Conservation (phyloP, 2,113 vertebrate genomes). For the Gobius niger region DNA sequence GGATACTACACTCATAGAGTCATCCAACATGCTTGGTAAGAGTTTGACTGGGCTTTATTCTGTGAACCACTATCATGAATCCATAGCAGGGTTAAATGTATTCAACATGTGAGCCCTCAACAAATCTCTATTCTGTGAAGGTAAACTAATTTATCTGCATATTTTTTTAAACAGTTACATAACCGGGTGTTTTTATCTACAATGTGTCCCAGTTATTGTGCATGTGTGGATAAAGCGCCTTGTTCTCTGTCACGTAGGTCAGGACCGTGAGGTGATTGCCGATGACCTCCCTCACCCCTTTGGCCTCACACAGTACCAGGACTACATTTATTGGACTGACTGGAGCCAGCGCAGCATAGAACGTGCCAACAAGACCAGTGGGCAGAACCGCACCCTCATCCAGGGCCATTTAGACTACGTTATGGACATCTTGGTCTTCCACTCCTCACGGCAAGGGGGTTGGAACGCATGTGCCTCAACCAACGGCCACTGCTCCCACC, state of each 20-base stretch:
- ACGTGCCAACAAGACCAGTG: slow-evolving; percentile 94
- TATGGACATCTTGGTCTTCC: slow-evolving; percentile 98
- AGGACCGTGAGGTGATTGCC: slow-evolving; percentile 92
- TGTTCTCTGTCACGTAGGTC: slow-evolving; percentile 68
- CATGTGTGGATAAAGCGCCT: background rate
- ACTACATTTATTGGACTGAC: slow-evolving; percentile 99
- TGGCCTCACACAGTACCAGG: slow-evolving; percentile 95
- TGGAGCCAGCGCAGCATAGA: slow-evolving; percentile 98
- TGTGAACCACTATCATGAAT: background rate
- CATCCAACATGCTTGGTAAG: slow-evolving; percentile 94
- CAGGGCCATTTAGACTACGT: slow-evolving; percentile 96
- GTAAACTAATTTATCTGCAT: background rate
- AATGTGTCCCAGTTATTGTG: slow-evolving; percentile 15
- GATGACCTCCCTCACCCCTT: slow-evolving; percentile 96
- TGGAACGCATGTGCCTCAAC: slow-evolving; percentile 96
- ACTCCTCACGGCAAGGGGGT: slow-evolving; percentile 92
- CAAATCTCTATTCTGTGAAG: background rate
- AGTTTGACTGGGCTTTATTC: background rate
- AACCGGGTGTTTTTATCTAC: too few relatives aligned
- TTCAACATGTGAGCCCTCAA: too few relatives aligned
- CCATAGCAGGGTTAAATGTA: too few relatives aligned
- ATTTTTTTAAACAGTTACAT: too few relatives aligned
- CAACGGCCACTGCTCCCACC: slow-evolving; percentile 94
- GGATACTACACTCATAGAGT: slow-evolving; percentile 95
- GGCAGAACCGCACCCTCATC: slow-evolving; percentile 94